Base-by-base conservation (phyloP, 53 echinoderm and acorn worm genomes). In the Henricia sp. region DNA sequence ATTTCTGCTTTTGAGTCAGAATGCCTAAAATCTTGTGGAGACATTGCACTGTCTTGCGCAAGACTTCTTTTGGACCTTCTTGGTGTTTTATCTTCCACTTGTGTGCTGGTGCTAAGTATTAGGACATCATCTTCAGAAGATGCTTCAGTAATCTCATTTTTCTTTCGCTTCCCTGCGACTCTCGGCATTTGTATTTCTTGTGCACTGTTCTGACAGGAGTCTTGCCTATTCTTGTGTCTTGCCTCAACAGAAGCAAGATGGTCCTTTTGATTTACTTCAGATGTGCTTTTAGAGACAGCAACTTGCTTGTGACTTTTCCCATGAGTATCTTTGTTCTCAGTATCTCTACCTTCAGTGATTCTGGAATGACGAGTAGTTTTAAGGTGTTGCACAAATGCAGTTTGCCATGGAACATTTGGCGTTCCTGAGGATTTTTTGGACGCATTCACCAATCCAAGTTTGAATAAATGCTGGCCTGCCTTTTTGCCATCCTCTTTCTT, bases 31-130 rank as follows among this genome's bases (percentile, higher is more conserved):
- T 25, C 54, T 1, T 17, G 19, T 30, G 77, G 62, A 58, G 60
- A 50, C 3, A 6, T 21, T 46, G 4, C 14, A 50, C 50, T 48
- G 17, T 2, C 27, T 16, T 23, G 42, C 25, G 30, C 20, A 44
- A n/a, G 77, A 36, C 77, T 77, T 77, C 77, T 77, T 58, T 58
- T 77, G 19, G 30, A 44, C 32, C 77, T 60, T 60, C 39, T 58
- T 16, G 59, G 41, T 8, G 1, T 21, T 1, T 28, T 17, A 10
- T 33, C 20, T 2, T 54, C 56, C 5, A 33, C 3, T 4, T 74
- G 6, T 6, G 54, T 37, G 39, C 54, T 40, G n/a, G 21, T 9
- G 56, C 13, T 21, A 27, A 37, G 35, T 14, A 48, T 26, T 3
- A 17, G 33, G 27, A 14, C 29, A 0, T 71, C 33, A 8, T 32